Base-by-base conservation (phyloP, 2,888 invertebrate genomes). In the Heteromyza rotundicornis region DNA sequence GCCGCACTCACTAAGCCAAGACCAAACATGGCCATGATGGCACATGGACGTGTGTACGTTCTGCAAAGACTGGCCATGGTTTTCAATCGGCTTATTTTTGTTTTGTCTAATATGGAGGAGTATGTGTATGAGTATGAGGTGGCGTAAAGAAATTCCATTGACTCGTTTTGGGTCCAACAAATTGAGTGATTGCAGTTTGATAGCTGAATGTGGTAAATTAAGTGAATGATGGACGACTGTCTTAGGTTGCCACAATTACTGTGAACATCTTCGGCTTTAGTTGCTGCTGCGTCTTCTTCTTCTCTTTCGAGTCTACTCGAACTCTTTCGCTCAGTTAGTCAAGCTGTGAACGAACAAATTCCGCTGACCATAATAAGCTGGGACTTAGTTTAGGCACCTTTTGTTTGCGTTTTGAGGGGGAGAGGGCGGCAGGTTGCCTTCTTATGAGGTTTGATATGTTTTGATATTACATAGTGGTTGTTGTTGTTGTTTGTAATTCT, bases 331-430 rank as follows among this genome's bases (percentile, higher is more conserved):
- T 49, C 17, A 16, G 47, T 24, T 50, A 24, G 50, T 53, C 52
- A 64, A 69, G 68, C 69, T 67, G 68, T 68, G 67, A 67, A 60
- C 65, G 60, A 67, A 70, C 68, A 67, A 69, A 70, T 67, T 69
- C 67, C 66, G 60, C 64, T 66, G 68, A 62, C 70, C 69, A 68
- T 65, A 70, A 66, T 63, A 59, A 66, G 64, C 58, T 60, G 23
- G 44, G 54, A 20, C 22, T 47, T 49, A 17, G 27, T n/a, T 57
- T 19, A 19, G 20, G 47, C 47, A 19, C 47, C 40, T 40, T 40
- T 40, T 40, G 40, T 27, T 27, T 27, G 27, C 27, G 27, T 7
- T 40, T 40, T 40, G 40, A 3, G 40, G 10, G 40, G 5, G 27
- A 27, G 27, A 7, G 27, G 5, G 27, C 27, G 27, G 27, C 27